Evolutionary conservation across 2,797 vertebrate genomes (phyloP).

Genomic region (Enteromius paludinosus): DNA sequence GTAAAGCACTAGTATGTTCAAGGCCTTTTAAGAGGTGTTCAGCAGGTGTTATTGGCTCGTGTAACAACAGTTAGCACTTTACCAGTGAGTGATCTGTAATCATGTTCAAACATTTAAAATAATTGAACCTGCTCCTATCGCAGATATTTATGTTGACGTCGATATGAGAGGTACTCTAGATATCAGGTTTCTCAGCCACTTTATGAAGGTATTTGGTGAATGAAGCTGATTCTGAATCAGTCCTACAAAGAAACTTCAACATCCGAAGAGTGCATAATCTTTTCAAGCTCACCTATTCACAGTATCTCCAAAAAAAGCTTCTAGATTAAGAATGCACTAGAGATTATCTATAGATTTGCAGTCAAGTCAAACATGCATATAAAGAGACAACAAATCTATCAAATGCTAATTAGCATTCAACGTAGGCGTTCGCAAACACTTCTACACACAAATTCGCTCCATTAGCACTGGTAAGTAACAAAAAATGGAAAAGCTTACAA

Average conservation of each 20-base stretch:
- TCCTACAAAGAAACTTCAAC: not conserved
- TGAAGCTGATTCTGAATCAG: not conserved
- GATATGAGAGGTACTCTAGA: not conserved
- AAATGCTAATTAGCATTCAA: constrained; percentile 5
- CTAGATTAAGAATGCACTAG: not conserved
- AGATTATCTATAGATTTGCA: not conserved
- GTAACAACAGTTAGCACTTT: not conserved
- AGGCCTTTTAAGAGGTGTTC: constrained; percentile 5
- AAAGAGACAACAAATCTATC: constrained; percentile 14
- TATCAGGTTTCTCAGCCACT: not conserved
- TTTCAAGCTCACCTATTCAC: constrained; percentile 27
- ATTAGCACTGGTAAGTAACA: constrained; percentile 2
- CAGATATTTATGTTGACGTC: not conserved
- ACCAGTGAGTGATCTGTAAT: not conserved
- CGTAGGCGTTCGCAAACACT: constrained; percentile 8
- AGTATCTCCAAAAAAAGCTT: constrained; percentile 29
- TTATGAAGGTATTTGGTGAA: not conserved
- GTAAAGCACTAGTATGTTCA: not conserved
- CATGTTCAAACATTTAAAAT: not conserved
- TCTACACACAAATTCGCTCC: not conserved
- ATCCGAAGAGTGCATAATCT: not conserved
- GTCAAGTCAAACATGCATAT: constrained; percentile 10
- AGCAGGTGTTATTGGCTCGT: constrained; percentile 3
- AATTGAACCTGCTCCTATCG: not conserved
- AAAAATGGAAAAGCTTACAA: constrained; percentile 2